Evolutionary conservation across 2,888 invertebrate species (phyloP).

Genomic region (Trilocha varians): DNA sequence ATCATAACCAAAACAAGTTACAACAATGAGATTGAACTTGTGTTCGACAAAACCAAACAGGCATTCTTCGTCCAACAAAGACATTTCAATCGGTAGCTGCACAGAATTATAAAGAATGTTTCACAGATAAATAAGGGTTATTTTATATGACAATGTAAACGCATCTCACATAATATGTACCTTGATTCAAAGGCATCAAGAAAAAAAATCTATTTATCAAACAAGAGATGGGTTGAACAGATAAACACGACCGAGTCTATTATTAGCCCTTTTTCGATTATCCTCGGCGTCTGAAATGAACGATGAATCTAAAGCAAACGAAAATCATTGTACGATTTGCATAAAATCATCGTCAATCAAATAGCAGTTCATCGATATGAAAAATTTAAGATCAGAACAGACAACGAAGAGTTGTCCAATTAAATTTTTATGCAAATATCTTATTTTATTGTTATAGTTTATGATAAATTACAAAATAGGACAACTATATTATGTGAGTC

Average conservation of each 20-base stretch:
- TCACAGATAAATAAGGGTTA: slow-evolving; percentile 64
- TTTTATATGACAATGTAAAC: slow-evolving; percentile 60
- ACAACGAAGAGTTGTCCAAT: no score
- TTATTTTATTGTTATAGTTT: no score
- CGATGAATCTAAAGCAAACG: not conserved
- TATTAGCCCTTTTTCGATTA: slow-evolving; percentile 54
- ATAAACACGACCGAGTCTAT: slow-evolving; percentile 52
- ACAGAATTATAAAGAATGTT: slow-evolving; percentile 63
- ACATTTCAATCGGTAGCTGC: slow-evolving; percentile 64
- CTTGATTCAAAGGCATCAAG: slow-evolving; percentile 47
- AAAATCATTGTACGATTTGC: slow-evolving; percentile 18
- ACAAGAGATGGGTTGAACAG: slow-evolving; percentile 56
- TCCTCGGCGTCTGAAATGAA: slow-evolving; percentile 27
- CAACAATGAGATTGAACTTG: slow-evolving; percentile 50
- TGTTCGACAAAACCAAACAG: slow-evolving; percentile 55
- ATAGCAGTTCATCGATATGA: not conserved
- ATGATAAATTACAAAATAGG: no score
- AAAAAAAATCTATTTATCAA: slow-evolving; percentile 65
- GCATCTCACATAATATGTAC: slow-evolving; percentile 38
- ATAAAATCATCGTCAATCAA: slow-evolving; percentile 18
- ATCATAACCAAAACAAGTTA: slow-evolving; percentile 63
- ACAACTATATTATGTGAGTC: no score
- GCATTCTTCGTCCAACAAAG: slow-evolving; percentile 54
- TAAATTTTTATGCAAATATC: no score
- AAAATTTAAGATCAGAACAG: not conserved